Conservation (phyloP, 2,888 invertebrate genomes). For the Cyclophora punctaria region DNA sequence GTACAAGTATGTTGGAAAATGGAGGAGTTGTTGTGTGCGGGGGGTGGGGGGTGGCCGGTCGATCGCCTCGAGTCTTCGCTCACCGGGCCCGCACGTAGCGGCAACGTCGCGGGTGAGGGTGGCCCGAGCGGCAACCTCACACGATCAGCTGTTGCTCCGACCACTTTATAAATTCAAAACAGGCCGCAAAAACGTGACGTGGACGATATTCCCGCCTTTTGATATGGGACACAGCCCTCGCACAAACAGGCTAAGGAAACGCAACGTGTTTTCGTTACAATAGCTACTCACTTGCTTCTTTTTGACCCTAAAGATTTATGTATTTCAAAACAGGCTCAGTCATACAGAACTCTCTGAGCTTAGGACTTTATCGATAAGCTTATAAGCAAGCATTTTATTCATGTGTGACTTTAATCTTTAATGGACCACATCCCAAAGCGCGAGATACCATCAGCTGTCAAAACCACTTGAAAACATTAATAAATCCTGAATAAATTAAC, state of each 20-base stretch:
- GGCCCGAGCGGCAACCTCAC: slow-evolving; percentile 43
- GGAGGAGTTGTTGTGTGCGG: slow-evolving; percentile 39
- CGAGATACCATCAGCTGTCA: no score
- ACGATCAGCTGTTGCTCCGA: slow-evolving; percentile 64
- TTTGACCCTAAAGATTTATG: no score
- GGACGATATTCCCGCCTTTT: slow-evolving; percentile 9
- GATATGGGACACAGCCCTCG: slow-evolving; percentile 35
- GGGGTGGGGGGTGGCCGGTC: slow-evolving; percentile 50
- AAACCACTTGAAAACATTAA: no score
- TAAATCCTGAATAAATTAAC: not conserved
- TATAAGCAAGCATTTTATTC: no score
- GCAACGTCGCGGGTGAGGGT: slow-evolving; percentile 44
- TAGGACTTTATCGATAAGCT: no score
- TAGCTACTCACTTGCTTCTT: no score
- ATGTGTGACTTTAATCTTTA: no score
- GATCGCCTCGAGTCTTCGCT: slow-evolving; percentile 47
- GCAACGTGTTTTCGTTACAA: no score
- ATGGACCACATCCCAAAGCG: no score
- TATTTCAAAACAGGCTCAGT: no score
- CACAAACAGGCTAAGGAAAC: slow-evolving; percentile 1
- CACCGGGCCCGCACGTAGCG: slow-evolving; percentile 35
- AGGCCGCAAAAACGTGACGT: slow-evolving; percentile 55
- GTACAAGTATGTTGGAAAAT: slow-evolving; percentile 37
- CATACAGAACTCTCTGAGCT: no score
- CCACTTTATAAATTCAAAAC: slow-evolving; percentile 62